Conservation (phyloP, 2,797 vertebrate genomes). For the Takifugu ocellatus region DNA sequence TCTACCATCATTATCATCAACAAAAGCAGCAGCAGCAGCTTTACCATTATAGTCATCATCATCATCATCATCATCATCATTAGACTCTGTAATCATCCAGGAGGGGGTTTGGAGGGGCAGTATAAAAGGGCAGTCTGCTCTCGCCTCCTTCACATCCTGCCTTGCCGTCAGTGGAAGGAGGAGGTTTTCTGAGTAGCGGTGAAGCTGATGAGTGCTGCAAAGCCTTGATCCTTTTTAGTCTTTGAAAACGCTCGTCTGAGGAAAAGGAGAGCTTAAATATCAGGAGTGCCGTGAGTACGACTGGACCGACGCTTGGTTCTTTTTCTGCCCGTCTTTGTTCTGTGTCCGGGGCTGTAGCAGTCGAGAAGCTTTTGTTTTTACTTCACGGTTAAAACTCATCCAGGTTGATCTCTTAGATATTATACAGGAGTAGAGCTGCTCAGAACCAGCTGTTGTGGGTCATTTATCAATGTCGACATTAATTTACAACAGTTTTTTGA, state of each 20-base stretch:
- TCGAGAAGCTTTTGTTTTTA: neutral
- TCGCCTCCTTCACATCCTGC: constrained; percentile 57
- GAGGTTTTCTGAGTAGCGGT: constrained; percentile 10
- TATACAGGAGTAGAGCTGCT: neutral
- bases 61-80: constrained; percentile 83
- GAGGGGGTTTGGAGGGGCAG: constrained; percentile 67
- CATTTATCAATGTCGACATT: no score
- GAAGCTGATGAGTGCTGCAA: neutral
- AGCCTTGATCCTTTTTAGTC: constrained; percentile 14
- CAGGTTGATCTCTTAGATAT: neutral
- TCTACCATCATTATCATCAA: constrained; percentile 49
- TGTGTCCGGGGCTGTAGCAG: neutral
- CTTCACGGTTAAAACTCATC: constrained; percentile 2
- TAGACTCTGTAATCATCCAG: constrained; percentile 78
- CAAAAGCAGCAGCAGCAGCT: constrained; percentile 51
- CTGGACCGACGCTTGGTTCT: no score
- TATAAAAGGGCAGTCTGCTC: constrained; percentile 69
- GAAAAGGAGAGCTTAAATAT: neutral
- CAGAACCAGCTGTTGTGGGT: neutral
- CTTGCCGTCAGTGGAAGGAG: constrained; percentile 36
- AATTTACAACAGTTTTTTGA: no score
- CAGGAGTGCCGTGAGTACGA: constrained; percentile 44
- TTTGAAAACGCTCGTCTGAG: neutral
- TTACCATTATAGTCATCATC: constrained; percentile 46
- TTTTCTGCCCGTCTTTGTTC: neutral